Conservation (phyloP, 2,113 vertebrate genomes). For the Callocephalon fimbriatum region DNA sequence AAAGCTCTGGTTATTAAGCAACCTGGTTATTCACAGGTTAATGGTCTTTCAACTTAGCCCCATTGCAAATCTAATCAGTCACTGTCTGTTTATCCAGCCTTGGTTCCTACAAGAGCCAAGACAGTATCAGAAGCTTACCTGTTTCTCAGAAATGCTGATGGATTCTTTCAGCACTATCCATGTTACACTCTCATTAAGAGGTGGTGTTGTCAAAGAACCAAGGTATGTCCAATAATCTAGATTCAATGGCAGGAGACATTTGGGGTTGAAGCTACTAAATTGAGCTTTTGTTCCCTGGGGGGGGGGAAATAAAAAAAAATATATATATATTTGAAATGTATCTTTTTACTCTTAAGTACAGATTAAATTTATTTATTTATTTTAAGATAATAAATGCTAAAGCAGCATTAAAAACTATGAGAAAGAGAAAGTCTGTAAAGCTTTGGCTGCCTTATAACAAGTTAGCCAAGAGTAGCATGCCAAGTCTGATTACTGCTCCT, state of each 20-base stretch:
- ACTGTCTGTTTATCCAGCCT: neutral
- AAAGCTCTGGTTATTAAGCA: neutral
- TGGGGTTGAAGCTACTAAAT: conserved; percentile 92
- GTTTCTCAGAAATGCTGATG: conserved; percentile 89
- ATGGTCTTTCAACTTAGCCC: neutral
- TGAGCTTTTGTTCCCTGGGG: conserved; percentile 86
- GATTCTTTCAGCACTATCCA: conserved; percentile 94
- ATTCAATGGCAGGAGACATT: conserved; percentile 89
- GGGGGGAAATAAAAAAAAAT: neutral
- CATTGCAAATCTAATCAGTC: neutral
- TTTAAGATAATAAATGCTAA: neutral
- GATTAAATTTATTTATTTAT: neutral
- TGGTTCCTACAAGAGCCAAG: neutral
- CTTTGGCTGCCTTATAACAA: neutral
- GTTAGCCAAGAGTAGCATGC: neutral
- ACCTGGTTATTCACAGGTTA: neutral
- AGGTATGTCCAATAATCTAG: conserved; percentile 94
- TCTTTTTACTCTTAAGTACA: neutral
- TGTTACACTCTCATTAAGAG: conserved; percentile 90
- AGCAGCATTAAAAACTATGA: neutral
- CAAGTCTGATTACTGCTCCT: neutral
- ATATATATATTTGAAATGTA: neutral
- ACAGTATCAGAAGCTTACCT: conserved; percentile 77
- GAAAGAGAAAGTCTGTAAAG: neutral
- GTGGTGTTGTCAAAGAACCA: conserved; percentile 94